Percentiles rank a stretch among this genome's conserved stretches.
Evolutionary conservation across 2,113 vertebrate genomes (phyloP).

Genomic region (Neomonachus schauinslandi): DNA sequence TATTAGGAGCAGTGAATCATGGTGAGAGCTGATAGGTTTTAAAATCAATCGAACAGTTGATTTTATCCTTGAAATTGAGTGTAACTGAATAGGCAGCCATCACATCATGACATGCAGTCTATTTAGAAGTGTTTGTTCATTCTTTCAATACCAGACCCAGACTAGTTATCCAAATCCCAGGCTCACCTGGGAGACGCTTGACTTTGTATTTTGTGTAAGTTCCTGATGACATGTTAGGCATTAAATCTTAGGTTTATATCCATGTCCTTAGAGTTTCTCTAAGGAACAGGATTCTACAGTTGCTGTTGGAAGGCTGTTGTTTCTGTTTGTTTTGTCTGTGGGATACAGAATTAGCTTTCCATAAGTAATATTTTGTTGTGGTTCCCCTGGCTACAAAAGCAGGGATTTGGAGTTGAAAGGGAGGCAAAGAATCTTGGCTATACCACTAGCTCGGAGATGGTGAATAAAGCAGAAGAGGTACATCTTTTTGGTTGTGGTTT

Average conservation of each 20-base stretch:
- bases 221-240: not conserved
- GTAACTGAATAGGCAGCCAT: not conserved
- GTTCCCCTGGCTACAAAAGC: not conserved
- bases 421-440: not conserved
- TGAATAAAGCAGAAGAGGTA: not conserved
- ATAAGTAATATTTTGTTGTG: not conserved
- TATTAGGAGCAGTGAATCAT: not conserved
- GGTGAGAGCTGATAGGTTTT: constrained; percentile 1
- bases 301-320: not conserved
- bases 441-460: not conserved
- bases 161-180: not conserved
- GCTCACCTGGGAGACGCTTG: not conserved
- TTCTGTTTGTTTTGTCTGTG: not conserved
- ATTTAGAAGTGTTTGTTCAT: not conserved
- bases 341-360: not conserved
- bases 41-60: not conserved
- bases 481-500: not conserved
- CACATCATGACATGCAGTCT: not conserved
- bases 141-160: not conserved
- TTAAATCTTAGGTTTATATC: not conserved
- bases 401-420: not conserved
- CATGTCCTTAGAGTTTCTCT: not conserved
- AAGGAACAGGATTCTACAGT: not conserved
- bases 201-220: not conserved
- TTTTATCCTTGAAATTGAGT: not conserved